A percentile compares a stretch with the other conserved stretches of the same genome.
Evolutionary conservation across 2,113 vertebrate genomes (phyloP).

Genomic region (Polyodon spathula): DNA sequence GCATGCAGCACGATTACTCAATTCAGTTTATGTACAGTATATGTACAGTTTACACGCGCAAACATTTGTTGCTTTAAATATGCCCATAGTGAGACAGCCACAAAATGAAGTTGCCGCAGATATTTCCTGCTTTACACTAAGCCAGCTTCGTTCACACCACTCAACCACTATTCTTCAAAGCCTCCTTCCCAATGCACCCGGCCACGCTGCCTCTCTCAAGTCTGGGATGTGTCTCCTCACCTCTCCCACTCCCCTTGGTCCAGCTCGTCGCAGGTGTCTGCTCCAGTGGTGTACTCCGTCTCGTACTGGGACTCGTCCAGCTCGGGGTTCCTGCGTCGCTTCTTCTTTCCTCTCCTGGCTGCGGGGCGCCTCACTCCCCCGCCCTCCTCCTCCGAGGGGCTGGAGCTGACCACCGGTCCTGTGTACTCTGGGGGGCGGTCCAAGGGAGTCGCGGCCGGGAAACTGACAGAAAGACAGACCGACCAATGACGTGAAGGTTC

Average conservation of each 20-base stretch:
- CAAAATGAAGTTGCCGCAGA: too few species aligned
- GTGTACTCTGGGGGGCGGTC: background rate
- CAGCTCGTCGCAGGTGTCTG: conserved; percentile 59
- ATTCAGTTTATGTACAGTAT: too few species aligned
- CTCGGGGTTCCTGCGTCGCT: conserved; percentile 44
- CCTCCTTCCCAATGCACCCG: too few species aligned
- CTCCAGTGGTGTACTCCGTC: conserved; percentile 64
- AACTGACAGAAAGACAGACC: background rate
- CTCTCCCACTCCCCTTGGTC: conserved; percentile 50
- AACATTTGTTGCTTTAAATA: too few species aligned
- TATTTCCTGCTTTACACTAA: too few species aligned
- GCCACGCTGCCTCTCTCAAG: too few species aligned
- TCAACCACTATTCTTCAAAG: too few species aligned
- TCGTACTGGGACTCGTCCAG: conserved; percentile 58
- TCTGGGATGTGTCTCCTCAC: conserved; percentile 30
- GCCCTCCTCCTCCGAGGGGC: conserved; percentile 39
- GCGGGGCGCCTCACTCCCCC: conserved; percentile 38
- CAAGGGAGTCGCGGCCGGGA: background rate
- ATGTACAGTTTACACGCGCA: too few species aligned
- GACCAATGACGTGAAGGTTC: background rate
- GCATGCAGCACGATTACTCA: too few species aligned
- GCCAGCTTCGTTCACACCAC: too few species aligned
- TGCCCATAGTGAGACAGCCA: too few species aligned
- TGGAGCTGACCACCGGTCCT: conserved; percentile 35
- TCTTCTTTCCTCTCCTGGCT: conserved; percentile 43